phyloP scores from a whole-genome alignment of 2,113 vertebrate genomes.

The Corydoras sp. region DNA sequence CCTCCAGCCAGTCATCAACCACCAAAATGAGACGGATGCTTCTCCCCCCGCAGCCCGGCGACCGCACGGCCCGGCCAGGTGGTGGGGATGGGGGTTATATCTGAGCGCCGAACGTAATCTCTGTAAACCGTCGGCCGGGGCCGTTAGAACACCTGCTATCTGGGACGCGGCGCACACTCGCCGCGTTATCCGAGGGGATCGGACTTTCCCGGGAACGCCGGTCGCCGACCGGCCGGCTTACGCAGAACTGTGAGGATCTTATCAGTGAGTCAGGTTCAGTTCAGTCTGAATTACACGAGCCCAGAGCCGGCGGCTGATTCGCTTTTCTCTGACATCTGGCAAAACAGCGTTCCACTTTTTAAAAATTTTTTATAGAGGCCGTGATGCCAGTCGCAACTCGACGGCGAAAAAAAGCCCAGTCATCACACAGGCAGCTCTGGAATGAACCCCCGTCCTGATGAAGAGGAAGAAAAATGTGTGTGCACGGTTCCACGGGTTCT shows the following conservation, averaged over 20 bases:
- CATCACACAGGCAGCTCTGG: too few relatives aligned
- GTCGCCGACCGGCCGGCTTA: background rate
- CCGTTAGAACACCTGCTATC: conserved; percentile 29
- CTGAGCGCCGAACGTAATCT: conserved; percentile 36
- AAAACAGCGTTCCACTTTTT: too few relatives aligned
- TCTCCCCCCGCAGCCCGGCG: conserved; percentile 44
- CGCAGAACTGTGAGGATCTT: background rate
- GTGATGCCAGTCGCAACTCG: too few relatives aligned
- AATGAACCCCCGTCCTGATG: too few relatives aligned
- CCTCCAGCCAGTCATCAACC: conserved; percentile 46
- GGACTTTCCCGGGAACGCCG: background rate
- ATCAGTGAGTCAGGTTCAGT: background rate
- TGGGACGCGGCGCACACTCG: background rate
- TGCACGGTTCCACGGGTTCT: too few relatives aligned
- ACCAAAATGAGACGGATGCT: conserved; percentile 52
- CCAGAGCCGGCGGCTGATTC: background rate
- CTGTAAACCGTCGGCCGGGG: conserved; percentile 16
- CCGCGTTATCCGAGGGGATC: conserved; percentile 5
- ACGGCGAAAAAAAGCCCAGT: too few relatives aligned
- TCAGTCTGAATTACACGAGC: too few relatives aligned
- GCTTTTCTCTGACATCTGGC: background rate
- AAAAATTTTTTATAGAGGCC: too few relatives aligned
- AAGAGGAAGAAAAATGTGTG: too few relatives aligned
- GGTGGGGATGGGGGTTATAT: conserved; percentile 40
- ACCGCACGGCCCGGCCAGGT: conserved; percentile 47